Conservation (phyloP, 2,797 vertebrate species). For the Ceyx erithaca region DNA sequence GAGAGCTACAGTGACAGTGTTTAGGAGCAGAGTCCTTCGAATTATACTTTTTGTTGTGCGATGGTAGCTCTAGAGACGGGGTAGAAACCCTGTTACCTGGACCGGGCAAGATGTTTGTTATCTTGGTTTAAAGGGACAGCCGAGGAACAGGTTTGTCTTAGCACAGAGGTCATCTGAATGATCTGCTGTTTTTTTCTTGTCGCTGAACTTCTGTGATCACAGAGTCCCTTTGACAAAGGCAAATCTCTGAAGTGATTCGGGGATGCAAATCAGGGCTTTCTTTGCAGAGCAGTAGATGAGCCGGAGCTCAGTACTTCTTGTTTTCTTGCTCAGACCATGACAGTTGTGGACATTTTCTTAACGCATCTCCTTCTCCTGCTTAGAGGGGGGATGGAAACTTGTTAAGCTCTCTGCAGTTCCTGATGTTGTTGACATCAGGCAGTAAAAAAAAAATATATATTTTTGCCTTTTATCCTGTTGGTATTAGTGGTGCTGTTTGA, state of each 20-base stretch:
- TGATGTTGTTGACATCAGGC: neutral
- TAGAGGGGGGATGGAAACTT: neutral
- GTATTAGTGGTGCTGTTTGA: neutral
- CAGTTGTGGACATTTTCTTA: neutral
- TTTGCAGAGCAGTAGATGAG: neutral
- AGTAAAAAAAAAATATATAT: neutral
- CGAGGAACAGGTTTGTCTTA: neutral
- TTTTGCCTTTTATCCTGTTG: neutral
- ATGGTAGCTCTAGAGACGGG: neutral
- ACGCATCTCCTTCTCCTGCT: fast-evolving
- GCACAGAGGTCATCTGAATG: neutral
- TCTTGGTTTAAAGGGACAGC: neutral
- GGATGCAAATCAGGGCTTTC: neutral
- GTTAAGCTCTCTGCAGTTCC: neutral
- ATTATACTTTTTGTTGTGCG: fast-evolving
- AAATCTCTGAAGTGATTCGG: neutral
- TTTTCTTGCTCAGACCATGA: neutral
- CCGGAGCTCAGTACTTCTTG: neutral
- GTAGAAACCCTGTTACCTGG: neutral
- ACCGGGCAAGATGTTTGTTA: neutral
- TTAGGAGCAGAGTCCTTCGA: neutral
- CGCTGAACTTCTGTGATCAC: neutral
- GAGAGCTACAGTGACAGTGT: neutral
- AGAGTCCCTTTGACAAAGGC: neutral
- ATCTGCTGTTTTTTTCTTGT: neutral